phyloP scores from a whole-genome alignment of 2,888 invertebrate genomes.

The Caenorhabditis virilis region DNA sequence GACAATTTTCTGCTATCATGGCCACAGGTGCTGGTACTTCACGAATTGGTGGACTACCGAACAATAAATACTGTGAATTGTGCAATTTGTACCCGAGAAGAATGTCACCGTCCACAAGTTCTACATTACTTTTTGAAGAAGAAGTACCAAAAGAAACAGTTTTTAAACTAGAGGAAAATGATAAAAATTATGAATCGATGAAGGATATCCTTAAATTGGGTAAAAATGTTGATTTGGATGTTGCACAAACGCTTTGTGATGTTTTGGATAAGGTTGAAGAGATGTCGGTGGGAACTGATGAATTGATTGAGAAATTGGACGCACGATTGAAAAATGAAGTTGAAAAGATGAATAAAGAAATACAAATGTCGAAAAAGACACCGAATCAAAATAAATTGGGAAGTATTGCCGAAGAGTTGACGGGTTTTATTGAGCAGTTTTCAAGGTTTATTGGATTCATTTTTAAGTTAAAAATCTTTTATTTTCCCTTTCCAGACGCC shows the following conservation, averaged over 20 bases:
- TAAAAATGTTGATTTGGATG: constrained; percentile 7
- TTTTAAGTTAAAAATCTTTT: background rate
- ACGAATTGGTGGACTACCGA: constrained; percentile 59
- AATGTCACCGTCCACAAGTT: background rate
- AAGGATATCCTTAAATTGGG: constrained; percentile 5
- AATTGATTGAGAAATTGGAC: constrained; percentile 17
- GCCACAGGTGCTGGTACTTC: constrained; percentile 57
- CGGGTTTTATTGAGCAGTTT: constrained; percentile 19
- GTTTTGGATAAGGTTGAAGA: constrained; percentile 23
- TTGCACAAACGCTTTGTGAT: constrained; percentile 9
- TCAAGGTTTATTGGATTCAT: constrained; percentile 6
- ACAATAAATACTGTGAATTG: constrained; percentile 60
- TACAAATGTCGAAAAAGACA: constrained; percentile 7
- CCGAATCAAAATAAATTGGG: too few relatives aligned
- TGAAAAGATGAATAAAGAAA: constrained; percentile 18
- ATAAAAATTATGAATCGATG: too few relatives aligned
- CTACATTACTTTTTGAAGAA: background rate
- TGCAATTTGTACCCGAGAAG: constrained; percentile 64
- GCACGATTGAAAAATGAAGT: constrained; percentile 7
- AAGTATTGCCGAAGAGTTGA: constrained; percentile 18
- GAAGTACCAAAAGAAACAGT: background rate
- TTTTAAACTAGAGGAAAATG: background rate
- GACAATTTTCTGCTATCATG: constrained; percentile 46
- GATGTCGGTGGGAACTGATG: constrained; percentile 1
- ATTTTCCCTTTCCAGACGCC: constrained; percentile 6